Base-by-base conservation (phyloP, 2,113 vertebrate species). In the Spea multiplicata region DNA sequence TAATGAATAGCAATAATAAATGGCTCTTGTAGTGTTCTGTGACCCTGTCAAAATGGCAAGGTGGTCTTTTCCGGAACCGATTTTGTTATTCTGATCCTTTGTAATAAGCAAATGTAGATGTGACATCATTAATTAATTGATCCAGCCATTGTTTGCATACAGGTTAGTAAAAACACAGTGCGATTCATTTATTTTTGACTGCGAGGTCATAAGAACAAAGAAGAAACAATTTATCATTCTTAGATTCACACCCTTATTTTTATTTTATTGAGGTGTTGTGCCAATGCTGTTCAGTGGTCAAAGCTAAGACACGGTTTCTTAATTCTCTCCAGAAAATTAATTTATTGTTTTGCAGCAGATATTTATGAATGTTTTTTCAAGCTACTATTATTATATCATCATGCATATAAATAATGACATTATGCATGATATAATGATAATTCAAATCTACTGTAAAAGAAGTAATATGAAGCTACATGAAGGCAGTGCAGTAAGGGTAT, bases 1-100 rank as follows among this genome's bases (percentile, higher is more conserved):
- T 87, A 87, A 88, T 88, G 86, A 87, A 88, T 86, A 88, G 70
- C 84, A 84, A 83, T 88, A 90, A 91, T 88, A 88, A 88, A 88
- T 87, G 0, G 85, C 85, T 88, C 87, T 85, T 86, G 75, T 69
- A 69, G 78, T 85, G 78, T 80, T 87, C 82, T 75, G 76, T 87
- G 85, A 90, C 83, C 85, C 86, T 89, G 83, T 86, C 84, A 86
- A 84, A 75, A 76, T 84, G 76, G 80, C 67, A 85, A 84, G 81
- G 82, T 86, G 66, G 85, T 84, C 59, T 80, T 81, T 30, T 75
- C 73, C 52, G 12, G 8, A 83, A 70, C 82, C n/a, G 0, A 84
- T 86, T 30, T 83, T 71, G 83, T 5, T 47, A 44, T 75, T 88
- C 87, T 55, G 64, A 88, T 86, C 76, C 16, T 85, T 82, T 82